Evolutionary conservation across 2,113 vertebrate genomes (phyloP), one percentile per base, ranked within the genome.

Genomic region (Daubentonia madagascariensis): DNA sequence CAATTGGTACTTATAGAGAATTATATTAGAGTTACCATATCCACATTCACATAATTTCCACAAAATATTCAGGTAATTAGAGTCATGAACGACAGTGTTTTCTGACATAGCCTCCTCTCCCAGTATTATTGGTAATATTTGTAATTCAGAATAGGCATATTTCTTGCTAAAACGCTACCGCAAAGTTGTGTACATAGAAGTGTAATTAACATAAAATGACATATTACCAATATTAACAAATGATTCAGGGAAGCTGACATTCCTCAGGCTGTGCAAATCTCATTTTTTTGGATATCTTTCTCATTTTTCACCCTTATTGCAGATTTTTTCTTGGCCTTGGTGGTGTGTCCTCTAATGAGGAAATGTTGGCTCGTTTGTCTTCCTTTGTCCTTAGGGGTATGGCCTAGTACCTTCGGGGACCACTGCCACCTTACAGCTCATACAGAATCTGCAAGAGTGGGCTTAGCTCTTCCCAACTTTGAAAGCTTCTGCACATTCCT

Each of bases 171-270:
- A 88, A 81, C 13, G 54, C 25, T 78, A 91, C 65, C 61, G 50
- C 67, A 65, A 85, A 61, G 20, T 85, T 85, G 70, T n/a, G 35
- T 12, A 43, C 48, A 48, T 25, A 88, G 25, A 89, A 63, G 70
- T 79, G 81, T 91, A 96, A 76, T 88, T 89, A 95, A 72, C 68
- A 96, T 67, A 73, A 89, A 84, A 89, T 63, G 61, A 83, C 78
- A 94, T 73, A 75, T 70, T 45, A 96, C 61, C 81, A 72, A 83
- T 68, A 94, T 87, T 88, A 94, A 96, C 89, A 94, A 94, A 91
- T 91, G 68, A 83, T 67, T 86, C 75, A 70, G 52, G 70, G 78
- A 91, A 43, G 7, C 5, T 59, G 37, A 80, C 86, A 86, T 85
- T 50, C 61, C 81, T 23, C 61, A 54, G 30, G 48, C n/a, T 89